Conservation (phyloP, 2,113 vertebrate genomes). For the Sterrhoptilus dennistouni region DNA sequence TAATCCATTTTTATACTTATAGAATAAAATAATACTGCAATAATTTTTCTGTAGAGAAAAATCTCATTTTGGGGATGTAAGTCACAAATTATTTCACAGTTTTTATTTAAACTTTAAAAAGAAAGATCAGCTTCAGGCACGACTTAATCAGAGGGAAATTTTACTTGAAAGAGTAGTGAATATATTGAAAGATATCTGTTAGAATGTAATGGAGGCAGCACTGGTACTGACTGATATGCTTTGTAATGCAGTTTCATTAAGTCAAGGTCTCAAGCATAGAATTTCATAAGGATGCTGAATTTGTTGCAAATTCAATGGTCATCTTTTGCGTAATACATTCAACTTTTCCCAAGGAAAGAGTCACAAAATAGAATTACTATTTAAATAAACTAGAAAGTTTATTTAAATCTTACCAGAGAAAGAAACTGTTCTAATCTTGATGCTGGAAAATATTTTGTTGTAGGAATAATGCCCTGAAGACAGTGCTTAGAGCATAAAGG, state of each 20-base stretch:
- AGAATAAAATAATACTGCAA: background rate
- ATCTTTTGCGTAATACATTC: background rate
- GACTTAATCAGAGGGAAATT: background rate
- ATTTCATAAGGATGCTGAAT: conserved; percentile 3
- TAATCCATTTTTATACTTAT: background rate
- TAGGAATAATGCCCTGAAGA: background rate
- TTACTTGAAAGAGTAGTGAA: background rate
- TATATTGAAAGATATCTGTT: background rate
- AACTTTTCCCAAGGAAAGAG: background rate
- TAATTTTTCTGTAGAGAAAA: background rate
- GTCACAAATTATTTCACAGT: background rate
- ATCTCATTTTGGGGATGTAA: background rate
- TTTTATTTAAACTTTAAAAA: conserved; percentile 16
- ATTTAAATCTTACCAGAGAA: background rate
- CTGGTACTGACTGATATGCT: background rate
- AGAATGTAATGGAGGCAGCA: background rate
- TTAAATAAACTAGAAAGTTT: background rate
- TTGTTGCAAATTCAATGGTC: background rate
- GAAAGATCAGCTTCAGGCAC: background rate
- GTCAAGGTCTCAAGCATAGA: background rate
- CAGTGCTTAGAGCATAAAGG: background rate
- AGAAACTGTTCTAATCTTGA: background rate
- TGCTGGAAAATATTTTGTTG: background rate
- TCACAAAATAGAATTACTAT: background rate
- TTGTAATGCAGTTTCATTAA: conserved; percentile 22